Evolutionary conservation across 2,888 invertebrate species (phyloP), one percentile per base, ranked within the genome.

Genomic region (Andrena trimmerana): DNA sequence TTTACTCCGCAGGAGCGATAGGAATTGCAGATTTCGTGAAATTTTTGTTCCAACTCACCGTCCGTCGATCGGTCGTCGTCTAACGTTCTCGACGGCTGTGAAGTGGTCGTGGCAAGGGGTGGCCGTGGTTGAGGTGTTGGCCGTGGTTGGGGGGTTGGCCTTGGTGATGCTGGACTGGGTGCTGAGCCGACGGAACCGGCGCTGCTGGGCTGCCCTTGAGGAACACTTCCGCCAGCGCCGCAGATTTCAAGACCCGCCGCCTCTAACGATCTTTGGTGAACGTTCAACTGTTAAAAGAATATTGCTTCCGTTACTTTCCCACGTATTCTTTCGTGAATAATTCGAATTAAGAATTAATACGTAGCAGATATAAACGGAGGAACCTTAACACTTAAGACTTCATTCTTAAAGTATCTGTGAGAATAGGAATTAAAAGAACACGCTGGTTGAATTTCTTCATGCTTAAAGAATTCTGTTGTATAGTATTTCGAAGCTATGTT

Each of bases 41-140:
- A 70, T 60, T 20, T 8, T 27, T 24, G 16, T 31, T 68, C 7
- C 29, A 54, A 73, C 90, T 91, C 86, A 94, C 94, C 94, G 80
- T 94, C 94, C 87, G 93, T 93, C 75, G 94, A 93, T 89, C 94
- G 90, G 73, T 94, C 94, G 75, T 94, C 94, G 80, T 94, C 94
- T 73, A 94, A 87, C 71, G 91, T 92, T 84, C 94, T 90, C 76
- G 94, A 94, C 62, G 93, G 92, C 81, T 94, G 94, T 48, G 93
- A 91, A 60, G 93, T 92, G 77, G 92, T 92, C n/a, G 91, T 88
- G 42, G 88, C 90, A 57, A 93, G 89, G 75, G 92, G 90, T 78
- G 90, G 90, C 82, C 92, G 91, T 59, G 93, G 85, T 86, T 93
- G 94, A 24, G 93, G 93, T 36, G 94, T 93, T 78, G 90, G 90